Conservation (phyloP, 2,113 vertebrate species). For the Oreochromis niloticus region DNA sequence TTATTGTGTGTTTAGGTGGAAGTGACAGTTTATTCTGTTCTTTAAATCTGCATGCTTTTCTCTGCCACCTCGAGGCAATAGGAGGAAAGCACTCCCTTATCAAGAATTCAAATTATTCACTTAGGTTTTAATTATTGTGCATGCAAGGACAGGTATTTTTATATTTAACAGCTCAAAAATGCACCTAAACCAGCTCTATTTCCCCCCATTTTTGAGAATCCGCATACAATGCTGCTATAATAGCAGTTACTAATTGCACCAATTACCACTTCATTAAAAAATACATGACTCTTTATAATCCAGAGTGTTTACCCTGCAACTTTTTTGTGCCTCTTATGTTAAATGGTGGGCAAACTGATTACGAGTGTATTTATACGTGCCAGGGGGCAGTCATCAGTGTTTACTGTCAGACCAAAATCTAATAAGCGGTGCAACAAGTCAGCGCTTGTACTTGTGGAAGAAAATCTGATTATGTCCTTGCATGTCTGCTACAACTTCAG, state of each 20-base stretch:
- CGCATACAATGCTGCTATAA: background rate
- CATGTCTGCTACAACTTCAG: background rate
- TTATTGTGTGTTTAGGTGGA: background rate
- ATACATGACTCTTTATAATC: background rate
- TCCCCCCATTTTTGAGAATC: background rate
- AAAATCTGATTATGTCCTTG: background rate
- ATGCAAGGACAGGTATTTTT: background rate
- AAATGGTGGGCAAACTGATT: background rate
- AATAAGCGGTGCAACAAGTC: conserved; percentile 44
- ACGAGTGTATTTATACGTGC: background rate
- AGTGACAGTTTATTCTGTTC: background rate
- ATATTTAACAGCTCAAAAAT: background rate
- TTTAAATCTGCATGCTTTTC: background rate
- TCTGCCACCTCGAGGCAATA: background rate
- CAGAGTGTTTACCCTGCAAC: background rate
- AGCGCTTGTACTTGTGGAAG: background rate
- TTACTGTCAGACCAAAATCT: background rate
- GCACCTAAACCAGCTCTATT: background rate
- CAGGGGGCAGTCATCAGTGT: background rate
- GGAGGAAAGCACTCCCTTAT: background rate
- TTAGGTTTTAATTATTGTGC: background rate
- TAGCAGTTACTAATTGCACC: background rate
- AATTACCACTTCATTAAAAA: background rate
- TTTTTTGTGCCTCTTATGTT: background rate
- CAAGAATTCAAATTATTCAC: background rate